Base-by-base conservation (phyloP, 2,888 invertebrate genomes). In the Agrotis segetum region DNA sequence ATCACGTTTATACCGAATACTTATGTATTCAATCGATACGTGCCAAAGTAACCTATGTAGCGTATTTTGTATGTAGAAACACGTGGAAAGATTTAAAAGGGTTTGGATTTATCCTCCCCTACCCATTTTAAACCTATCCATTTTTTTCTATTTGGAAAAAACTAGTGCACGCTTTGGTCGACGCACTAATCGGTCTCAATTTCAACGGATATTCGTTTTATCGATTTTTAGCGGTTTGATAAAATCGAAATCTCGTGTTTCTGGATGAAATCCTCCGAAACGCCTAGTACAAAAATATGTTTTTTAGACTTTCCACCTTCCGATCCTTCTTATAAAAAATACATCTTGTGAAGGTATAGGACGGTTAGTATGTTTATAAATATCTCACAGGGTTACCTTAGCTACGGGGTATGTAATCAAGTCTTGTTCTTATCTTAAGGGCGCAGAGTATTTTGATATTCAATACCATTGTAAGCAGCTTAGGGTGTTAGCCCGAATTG, bases 1-100 rank as follows among this genome's bases (percentile, higher is more conserved):
- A 84, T 71, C 79, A 74, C 77, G 76, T 85, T 59, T 55, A 16
- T 47, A 49, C 2, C 4, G 17, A 58, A 46, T 17, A 0, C 19
- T 5, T 7, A 4, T 21, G 3, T 24, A 34, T 47, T 46, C 44
- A 9, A 66, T n/a, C n/a, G 44, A 49, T 11, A 63, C 50, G 29
- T 56, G 24, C 14, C 5, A 9, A 24, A 50, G 17, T 61, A 47
- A 55, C 24, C 6, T 2, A 40, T 1, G 14, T 11, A n/a, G 4
- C 40, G n/a, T 40, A 44, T n/a, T 46, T 21, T 21, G 21, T n/a
- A 13, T 40, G 17, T 58, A 16, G n/a, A 61, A 50, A 50, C 49
- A 60, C 56, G 40, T 63, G 44, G 16, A 49, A 47, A 24, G 21
- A 17, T 52, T 52, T 52, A 44, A 59, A 70, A 14, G 11, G 52